Evolutionary conservation across 1,140 invertebrate genomes (phyloP).

Genomic region (Sminthurinus signatus): DNA sequence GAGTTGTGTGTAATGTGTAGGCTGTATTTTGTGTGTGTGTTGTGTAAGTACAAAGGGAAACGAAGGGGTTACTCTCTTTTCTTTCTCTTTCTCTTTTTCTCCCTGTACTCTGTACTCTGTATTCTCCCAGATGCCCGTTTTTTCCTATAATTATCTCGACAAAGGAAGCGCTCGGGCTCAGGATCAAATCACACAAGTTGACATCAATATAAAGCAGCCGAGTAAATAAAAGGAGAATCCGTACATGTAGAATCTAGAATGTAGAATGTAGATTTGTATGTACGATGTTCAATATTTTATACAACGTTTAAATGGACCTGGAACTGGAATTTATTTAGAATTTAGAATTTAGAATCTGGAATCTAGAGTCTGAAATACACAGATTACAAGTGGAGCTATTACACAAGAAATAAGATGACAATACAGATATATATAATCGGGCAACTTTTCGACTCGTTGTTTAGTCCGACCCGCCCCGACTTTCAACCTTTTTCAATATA

Average conservation of each 20-base stretch:
- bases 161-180: constrained; percentile 16
- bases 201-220: constrained; percentile 2
- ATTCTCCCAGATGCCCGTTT: constrained; percentile 16
- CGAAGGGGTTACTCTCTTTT: neutral
- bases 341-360: no score
- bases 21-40: neutral
- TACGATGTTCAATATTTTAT: no score
- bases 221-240: no score
- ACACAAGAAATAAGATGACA: neutral
- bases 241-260: no score
- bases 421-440: no score
- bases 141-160: constrained; percentile 23
- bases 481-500: constrained; percentile 8
- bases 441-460: constrained; percentile 17
- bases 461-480: neutral
- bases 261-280: no score
- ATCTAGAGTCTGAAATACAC: no score
- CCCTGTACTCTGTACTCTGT: no score
- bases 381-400: no score
- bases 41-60: neutral
- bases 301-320: no score
- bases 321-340: no score
- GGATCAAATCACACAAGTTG: constrained; percentile 12
- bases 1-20: neutral
- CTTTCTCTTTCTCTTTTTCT: no score